Percentiles rank a stretch among this genome's conserved stretches.
Conservation (phyloP, 2,888 invertebrate species). For the Vannuccia rotundouncinata region DNA sequence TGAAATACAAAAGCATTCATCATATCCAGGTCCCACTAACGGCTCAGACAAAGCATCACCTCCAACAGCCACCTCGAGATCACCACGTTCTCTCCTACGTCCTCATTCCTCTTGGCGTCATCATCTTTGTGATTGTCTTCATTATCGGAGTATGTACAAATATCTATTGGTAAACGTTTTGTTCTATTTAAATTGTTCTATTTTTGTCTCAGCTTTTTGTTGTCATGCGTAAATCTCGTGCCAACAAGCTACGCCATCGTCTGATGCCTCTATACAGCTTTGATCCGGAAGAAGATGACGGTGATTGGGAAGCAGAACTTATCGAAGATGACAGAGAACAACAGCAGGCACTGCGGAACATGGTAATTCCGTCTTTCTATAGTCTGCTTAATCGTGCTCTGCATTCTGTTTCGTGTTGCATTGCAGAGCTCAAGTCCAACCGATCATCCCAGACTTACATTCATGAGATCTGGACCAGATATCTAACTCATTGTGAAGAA, state of each 20-base stretch:
- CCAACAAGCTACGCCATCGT: slow-evolving; percentile 63
- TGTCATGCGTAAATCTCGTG: slow-evolving; percentile 44
- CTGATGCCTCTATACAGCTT: slow-evolving; percentile 67
- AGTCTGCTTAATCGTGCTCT: no score
- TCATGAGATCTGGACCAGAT: neutral
- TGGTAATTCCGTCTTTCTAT: neutral
- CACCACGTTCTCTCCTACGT: neutral
- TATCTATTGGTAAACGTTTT: neutral
- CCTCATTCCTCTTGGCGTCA: neutral
- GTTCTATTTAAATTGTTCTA: no score
- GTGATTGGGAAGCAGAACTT: slow-evolving; percentile 66
- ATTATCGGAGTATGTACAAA: neutral
- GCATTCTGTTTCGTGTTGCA: neutral
- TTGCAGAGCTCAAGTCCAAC: neutral
- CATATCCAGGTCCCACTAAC: neutral
- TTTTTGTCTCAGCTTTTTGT: slow-evolving; percentile 16
- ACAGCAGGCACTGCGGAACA: slow-evolving; percentile 17
- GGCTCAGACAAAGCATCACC: neutral
- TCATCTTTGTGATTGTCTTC: neutral
- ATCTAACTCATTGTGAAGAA: no score
- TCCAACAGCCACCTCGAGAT: neutral
- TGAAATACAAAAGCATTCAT: neutral
- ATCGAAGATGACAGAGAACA: slow-evolving; percentile 55
- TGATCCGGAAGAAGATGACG: slow-evolving; percentile 65
- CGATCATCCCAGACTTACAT: neutral